A percentile compares a stretch with the other conserved stretches of the same genome.
phyloP scores from a whole-genome alignment of 2,113 vertebrate species.

The Pelmatolapia mariae region DNA sequence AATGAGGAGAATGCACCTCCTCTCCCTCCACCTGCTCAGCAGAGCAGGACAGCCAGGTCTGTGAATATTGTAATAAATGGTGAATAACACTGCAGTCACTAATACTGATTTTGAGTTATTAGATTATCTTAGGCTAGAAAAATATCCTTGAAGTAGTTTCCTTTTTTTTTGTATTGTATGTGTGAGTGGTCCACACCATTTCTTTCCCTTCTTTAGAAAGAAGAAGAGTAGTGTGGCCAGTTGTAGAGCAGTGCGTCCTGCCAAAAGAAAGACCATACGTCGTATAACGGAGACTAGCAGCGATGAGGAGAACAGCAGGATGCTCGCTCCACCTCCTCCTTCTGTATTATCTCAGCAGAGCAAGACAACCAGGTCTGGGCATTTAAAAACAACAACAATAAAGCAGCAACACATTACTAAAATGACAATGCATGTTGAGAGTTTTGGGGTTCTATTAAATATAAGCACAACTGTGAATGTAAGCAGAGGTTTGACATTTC shows the following conservation, averaged over 20 bases:
- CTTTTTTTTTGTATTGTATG: neutral
- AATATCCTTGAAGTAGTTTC: neutral
- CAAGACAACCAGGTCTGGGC: conserved; percentile 19
- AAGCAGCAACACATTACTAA: neutral
- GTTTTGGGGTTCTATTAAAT: neutral
- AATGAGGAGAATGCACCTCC: neutral
- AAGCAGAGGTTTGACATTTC: neutral
- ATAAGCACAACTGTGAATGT: neutral
- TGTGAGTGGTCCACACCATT: neutral
- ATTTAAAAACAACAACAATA: neutral
- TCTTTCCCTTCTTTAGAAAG: neutral
- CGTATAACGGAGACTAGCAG: neutral
- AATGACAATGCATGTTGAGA: neutral
- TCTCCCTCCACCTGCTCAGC: neutral
- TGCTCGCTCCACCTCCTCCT: neutral
- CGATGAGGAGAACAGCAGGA: conserved; percentile 6
- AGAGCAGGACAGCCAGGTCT: conserved; percentile 16
- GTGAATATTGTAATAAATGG: neutral
- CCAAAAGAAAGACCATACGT: neutral
- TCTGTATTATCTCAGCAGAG: neutral
- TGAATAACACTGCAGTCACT: neutral
- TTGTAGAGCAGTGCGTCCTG: neutral
- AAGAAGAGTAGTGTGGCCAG: neutral
- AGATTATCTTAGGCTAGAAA: neutral
- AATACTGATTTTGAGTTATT: neutral